phyloP scores from a whole-genome alignment of 2,888 invertebrate genomes.

The Latheticus oryzae region DNA sequence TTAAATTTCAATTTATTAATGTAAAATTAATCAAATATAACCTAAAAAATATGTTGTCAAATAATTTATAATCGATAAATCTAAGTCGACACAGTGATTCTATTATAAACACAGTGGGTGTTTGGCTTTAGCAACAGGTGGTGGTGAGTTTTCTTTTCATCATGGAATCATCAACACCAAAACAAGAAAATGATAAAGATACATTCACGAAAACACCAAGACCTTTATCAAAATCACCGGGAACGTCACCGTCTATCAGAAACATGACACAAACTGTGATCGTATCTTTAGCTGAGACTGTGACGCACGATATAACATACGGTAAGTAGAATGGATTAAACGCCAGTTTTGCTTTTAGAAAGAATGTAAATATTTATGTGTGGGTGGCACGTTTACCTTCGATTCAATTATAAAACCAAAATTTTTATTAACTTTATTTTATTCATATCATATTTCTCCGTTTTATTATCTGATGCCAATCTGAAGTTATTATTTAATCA shows the following conservation, averaged over 20 bases:
- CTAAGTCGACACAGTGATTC: conserved; percentile 42
- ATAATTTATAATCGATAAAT: conserved; percentile 34
- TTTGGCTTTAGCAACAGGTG: conserved; percentile 48
- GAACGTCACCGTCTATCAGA: conserved; percentile 62
- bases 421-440: too few species aligned
- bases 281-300: conserved; percentile 66
- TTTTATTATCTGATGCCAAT: conserved; percentile 19
- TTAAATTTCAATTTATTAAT: conserved; percentile 4
- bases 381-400: conserved; percentile 47
- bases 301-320: conserved; percentile 71
- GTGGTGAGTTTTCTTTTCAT: conserved; percentile 37
- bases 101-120: conserved; percentile 37
- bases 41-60: conserved; percentile 20
- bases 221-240: conserved; percentile 62
- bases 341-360: conserved; percentile 10
- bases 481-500: conserved; percentile 26
- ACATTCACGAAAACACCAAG: conserved; percentile 63
- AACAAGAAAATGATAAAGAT: conserved; percentile 50
- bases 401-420: too few species aligned
- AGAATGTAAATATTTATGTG: conserved; percentile 40
- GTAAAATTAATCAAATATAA: conserved; percentile 13
- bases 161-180: conserved; percentile 50
- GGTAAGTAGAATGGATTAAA: conserved; percentile 66
- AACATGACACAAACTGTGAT: conserved; percentile 64
- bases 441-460: not conserved